Base-by-base conservation (phyloP, 2,888 invertebrate species). In the Tenthredo livida region DNA sequence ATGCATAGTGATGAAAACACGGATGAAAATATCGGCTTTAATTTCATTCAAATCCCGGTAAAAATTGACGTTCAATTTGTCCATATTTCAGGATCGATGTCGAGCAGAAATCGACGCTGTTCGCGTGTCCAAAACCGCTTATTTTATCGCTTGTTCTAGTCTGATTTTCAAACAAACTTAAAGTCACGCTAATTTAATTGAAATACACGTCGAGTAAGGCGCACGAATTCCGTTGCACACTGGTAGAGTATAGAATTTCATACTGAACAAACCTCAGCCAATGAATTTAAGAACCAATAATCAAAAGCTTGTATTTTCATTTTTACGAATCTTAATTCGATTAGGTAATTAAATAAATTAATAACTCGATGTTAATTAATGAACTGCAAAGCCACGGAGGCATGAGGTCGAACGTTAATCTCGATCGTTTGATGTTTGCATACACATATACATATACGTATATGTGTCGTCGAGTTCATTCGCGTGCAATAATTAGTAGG, bases 1-100 rank as follows among this genome's bases (percentile, higher is more conserved):
- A 67, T 33, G 12, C 17, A 33, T 17, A 17, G 33, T 67, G 67
- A 67, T 33, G 33, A 73, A 43, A 43, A 50, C 17, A 54, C 10
- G 50, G 75, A 77, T 17, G 12, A 29, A 54, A 21, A 77, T 54
- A 29, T 77, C 77, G 33, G 77, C 50, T 77, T 50, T 77, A 54
- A 77, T 77, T 25, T 6, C 50, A 77, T 77, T 54, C 10, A 73
- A 37, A 70, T 61, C 61, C 25, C 25, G 61, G 25, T 61, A 25
- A 61, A 61, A 70, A 70, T 70, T n/a, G 33, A 17, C 37, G 17
- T 21, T 61, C 25, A 29, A 70, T 37, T 33, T 70, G 37, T 33
- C 17, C 37, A 15, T 70, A 70, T 70, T 70, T 15, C 6, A n/a
- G 37, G 37, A 70, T 70, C 33, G 37, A 70, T n/a, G 33, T 21